phyloP scores from a whole-genome alignment of 2,113 vertebrate species.

The Notothenia coriiceps region DNA sequence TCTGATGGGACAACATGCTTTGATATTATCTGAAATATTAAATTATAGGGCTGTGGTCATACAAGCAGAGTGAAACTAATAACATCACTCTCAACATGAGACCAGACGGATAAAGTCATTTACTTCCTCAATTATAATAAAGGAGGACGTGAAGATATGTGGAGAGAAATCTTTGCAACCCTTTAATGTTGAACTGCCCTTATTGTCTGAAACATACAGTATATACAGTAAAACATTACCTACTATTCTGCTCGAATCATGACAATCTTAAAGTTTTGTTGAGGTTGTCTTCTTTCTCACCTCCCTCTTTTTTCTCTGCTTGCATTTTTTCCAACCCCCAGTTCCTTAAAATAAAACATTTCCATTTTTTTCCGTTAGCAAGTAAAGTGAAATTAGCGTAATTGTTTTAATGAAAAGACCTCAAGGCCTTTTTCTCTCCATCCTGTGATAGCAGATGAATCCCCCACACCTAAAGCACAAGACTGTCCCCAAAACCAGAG shows the following conservation, averaged over 20 bases:
- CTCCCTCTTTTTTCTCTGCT: conserved; percentile 15
- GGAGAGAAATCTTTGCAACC: neutral
- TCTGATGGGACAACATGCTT: conserved; percentile 48
- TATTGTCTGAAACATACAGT: conserved; percentile 35
- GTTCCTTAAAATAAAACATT: conserved; percentile 60
- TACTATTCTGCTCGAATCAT: conserved; percentile 11
- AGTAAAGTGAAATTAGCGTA: conserved; percentile 74
- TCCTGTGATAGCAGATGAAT: conserved; percentile 63
- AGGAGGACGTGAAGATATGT: conserved; percentile 5
- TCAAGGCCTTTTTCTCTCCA: conserved; percentile 51
- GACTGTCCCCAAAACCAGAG: conserved; percentile 48
- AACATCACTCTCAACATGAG: conserved; percentile 51
- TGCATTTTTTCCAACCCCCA: conserved; percentile 9
- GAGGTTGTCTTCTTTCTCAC: neutral
- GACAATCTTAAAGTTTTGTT: neutral
- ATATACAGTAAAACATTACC: conserved; percentile 3
- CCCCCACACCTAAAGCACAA: conserved; percentile 56
- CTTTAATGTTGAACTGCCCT: conserved; percentile 20
- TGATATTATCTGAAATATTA: conserved; percentile 68
- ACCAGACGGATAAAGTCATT: conserved; percentile 44
- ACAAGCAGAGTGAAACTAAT: conserved; percentile 61
- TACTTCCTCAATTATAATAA: conserved; percentile 41
- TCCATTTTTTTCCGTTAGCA: conserved; percentile 26
- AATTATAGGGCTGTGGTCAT: conserved; percentile 64
- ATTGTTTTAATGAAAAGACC: conserved; percentile 80